phyloP scores from a whole-genome alignment of 2,888 invertebrate genomes.

The Aphidius colemani region DNA sequence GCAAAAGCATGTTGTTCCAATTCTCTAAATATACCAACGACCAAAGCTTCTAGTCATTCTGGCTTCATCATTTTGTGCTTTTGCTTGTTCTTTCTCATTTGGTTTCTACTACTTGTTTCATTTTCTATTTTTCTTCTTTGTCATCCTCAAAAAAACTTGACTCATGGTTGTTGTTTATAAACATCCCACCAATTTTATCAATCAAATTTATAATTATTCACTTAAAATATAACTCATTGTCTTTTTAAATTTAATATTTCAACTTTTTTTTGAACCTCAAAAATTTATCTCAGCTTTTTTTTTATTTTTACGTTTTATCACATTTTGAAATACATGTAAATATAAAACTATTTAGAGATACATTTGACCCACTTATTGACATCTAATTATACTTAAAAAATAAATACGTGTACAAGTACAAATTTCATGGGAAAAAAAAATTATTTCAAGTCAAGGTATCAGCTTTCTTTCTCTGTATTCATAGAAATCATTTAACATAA shows the following conservation, averaged over 20 bases:
- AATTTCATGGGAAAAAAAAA: too few relatives aligned
- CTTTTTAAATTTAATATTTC: neutral
- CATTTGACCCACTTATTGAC: conserved; percentile 6
- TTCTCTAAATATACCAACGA: conserved; percentile 53
- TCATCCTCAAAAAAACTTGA: conserved; percentile 49
- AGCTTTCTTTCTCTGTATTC: too few relatives aligned
- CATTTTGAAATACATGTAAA: neutral
- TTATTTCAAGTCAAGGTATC: too few relatives aligned
- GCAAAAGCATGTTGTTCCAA: conserved; percentile 48
- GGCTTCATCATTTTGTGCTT: neutral
- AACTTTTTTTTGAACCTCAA: neutral
- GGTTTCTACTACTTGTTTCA: too few relatives aligned
- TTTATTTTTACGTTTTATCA: neutral
- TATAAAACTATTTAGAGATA: neutral
- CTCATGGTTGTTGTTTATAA: conserved; percentile 54
- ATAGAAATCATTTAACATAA: too few relatives aligned
- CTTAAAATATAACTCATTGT: too few relatives aligned
- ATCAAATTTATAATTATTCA: neutral
- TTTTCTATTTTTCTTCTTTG: neutral
- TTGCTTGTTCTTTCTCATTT: too few relatives aligned
- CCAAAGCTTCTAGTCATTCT: conserved; percentile 24
- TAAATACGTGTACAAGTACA: too few relatives aligned
- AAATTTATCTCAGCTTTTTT: neutral
- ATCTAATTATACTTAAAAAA: conserved; percentile 4
- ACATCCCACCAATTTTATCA: conserved; percentile 41